These are phyloP conservation scores for Heliconius erato DNA, from an alignment of 2,888 invertebrate species.

Conservation along the genomic window DNA sequence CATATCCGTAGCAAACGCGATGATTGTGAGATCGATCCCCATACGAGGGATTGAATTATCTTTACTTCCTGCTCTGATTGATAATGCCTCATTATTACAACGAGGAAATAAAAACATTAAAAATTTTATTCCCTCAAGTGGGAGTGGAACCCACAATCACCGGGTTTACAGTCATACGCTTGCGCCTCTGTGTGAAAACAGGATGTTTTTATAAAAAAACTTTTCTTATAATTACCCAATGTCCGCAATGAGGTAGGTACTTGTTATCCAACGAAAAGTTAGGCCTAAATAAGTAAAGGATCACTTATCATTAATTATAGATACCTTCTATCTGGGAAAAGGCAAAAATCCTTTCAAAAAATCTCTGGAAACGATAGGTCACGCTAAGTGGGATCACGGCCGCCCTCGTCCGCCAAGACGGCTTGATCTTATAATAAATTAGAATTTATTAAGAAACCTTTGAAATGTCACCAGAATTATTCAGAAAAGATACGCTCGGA, in stretches of 20 bases:
- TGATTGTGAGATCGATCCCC: too few relatives aligned
- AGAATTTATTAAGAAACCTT: slow-evolving; percentile 12
- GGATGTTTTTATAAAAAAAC: neutral
- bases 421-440: slow-evolving; percentile 27
- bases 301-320: neutral
- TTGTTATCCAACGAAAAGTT: neutral
- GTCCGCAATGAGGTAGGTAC: too few relatives aligned
- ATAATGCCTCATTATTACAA: too few relatives aligned
- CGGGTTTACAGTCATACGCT: too few relatives aligned
- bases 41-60: too few relatives aligned
- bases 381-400: slow-evolving; percentile 21
- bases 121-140: too few relatives aligned
- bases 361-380: slow-evolving; percentile 14
- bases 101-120: too few relatives aligned
- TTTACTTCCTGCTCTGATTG: too few relatives aligned
- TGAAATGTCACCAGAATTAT: slow-evolving; percentile 2
- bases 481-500: neutral
- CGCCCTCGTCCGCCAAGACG: slow-evolving; percentile 4
- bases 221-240: neutral
- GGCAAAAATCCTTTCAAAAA: slow-evolving; percentile 7
- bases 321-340: slow-evolving; percentile 10
- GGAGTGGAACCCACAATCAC: too few relatives aligned
- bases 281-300: neutral
- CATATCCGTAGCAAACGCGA: too few relatives aligned
- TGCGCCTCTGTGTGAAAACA: neutral